Evolutionary conservation across 2,113 vertebrate species (phyloP).

Genomic region (Lepidothrix coronata): DNA sequence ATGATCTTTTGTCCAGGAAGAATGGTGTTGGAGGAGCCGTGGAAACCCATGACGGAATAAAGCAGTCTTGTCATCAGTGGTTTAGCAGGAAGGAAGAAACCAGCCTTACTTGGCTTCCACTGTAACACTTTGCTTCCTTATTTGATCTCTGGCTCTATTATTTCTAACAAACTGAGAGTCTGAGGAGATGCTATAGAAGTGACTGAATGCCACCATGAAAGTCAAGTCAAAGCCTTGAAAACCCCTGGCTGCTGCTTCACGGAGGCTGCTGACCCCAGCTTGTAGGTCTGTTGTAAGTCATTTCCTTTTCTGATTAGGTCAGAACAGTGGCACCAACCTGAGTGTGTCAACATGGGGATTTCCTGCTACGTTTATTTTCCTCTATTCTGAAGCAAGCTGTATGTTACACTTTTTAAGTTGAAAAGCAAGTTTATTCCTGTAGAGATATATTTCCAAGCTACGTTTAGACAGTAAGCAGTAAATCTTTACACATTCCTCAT

Average conservation of each 20-base stretch:
- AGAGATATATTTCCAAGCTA: neutral
- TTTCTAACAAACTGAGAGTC: neutral
- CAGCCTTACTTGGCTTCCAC: neutral
- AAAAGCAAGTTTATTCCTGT: neutral
- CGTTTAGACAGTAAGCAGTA: neutral
- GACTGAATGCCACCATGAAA: neutral
- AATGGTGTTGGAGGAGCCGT: neutral
- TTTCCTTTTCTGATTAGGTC: conserved; percentile 36
- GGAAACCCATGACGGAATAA: neutral
- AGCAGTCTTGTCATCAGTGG: neutral
- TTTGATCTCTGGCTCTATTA: neutral
- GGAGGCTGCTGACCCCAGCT: neutral
- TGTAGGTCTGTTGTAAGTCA: neutral
- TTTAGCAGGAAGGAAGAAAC: neutral
- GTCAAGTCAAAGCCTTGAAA: neutral
- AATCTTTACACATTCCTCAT: neutral
- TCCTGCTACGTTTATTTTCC: neutral
- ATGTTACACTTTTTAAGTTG: neutral
- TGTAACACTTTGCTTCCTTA: neutral
- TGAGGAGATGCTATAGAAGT: neutral
- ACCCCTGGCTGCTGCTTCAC: neutral
- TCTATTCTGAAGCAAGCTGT: neutral
- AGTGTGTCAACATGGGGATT: neutral
- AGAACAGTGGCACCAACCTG: neutral
- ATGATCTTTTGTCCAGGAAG: neutral